A percentile compares a stretch with the other conserved stretches of the same genome.
Evolutionary conservation across 2,888 invertebrate species (phyloP).

Genomic region (Thalpophila matura): DNA sequence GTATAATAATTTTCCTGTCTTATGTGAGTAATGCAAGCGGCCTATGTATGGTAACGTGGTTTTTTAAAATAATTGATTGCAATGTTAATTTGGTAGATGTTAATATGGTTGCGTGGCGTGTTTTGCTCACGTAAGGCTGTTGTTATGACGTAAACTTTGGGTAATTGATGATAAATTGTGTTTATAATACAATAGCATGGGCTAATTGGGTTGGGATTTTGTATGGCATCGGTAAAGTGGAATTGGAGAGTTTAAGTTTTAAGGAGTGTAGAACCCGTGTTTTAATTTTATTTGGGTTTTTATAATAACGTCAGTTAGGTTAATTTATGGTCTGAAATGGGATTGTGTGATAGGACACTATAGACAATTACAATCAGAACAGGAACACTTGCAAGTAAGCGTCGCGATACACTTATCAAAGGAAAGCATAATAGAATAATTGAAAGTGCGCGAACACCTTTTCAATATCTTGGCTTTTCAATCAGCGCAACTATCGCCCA

Average conservation of each 20-base stretch:
- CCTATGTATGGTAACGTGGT: slow-evolving; percentile 26
- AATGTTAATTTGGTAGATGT: slow-evolving; percentile 7
- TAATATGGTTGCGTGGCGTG: slow-evolving; percentile 47
- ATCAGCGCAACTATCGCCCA: too few species aligned
- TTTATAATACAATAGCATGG: slow-evolving; percentile 6
- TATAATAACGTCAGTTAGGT: too few species aligned
- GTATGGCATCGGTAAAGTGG: neutral
- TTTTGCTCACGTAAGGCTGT: slow-evolving; percentile 52
- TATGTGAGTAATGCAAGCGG: slow-evolving; percentile 50
- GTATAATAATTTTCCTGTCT: slow-evolving; percentile 26
- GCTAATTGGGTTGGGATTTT: neutral
- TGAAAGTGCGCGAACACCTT: too few species aligned
- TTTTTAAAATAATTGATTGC: slow-evolving; percentile 25
- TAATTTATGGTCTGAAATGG: too few species aligned
- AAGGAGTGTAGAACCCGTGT: neutral
- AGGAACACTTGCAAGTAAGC: too few species aligned
- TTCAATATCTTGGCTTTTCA: too few species aligned
- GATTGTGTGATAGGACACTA: too few species aligned
- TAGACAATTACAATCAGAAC: too few species aligned
- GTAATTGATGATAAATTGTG: slow-evolving; percentile 44
- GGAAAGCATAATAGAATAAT: too few species aligned
- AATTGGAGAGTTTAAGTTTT: neutral
- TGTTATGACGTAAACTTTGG: slow-evolving; percentile 33
- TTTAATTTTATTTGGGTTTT: neutral
- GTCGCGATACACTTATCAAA: too few species aligned